These are phyloP conservation scores for Columbina picui DNA, from an alignment of 2,113 vertebrate genomes.

Conservation along the genomic window DNA sequence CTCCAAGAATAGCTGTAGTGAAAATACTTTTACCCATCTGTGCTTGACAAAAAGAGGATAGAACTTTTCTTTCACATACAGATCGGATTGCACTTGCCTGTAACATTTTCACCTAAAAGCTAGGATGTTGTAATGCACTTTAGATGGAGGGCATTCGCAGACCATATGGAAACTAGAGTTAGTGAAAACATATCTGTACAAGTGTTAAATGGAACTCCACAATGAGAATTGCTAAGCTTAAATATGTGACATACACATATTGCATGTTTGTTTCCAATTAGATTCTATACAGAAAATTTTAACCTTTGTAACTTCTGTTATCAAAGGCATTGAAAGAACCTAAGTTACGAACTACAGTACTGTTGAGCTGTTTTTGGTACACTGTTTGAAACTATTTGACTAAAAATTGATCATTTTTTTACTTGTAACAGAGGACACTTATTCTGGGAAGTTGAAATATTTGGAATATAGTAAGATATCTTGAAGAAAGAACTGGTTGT, in stretches of 20 bases:
- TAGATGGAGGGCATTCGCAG: constrained; percentile 34
- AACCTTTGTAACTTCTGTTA: constrained; percentile 36
- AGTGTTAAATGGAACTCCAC: constrained; percentile 39
- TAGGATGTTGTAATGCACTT: constrained; percentile 36
- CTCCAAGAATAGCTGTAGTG: background rate
- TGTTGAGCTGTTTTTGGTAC: background rate
- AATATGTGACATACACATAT: constrained; percentile 6
- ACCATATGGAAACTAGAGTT: constrained; percentile 48
- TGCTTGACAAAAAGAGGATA: constrained; percentile 3
- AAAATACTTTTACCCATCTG: constrained; percentile 35
- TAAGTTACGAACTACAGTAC: background rate
- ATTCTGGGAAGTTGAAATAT: background rate
- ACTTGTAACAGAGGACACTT: background rate
- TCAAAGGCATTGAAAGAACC: background rate
- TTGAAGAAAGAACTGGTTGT: background rate
- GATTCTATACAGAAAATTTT: background rate
- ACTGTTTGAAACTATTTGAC: background rate
- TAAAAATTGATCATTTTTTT: background rate
- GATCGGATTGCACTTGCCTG: constrained; percentile 34
- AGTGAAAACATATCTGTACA: constrained; percentile 40
- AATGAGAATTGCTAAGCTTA: background rate
- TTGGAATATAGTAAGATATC: background rate
- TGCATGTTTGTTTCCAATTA: constrained; percentile 43
- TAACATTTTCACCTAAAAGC: constrained; percentile 60
- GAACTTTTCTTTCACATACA: background rate